Evolutionary conservation across 2,797 vertebrate genomes (phyloP).

Genomic region (Cirrhinus mrigala): DNA sequence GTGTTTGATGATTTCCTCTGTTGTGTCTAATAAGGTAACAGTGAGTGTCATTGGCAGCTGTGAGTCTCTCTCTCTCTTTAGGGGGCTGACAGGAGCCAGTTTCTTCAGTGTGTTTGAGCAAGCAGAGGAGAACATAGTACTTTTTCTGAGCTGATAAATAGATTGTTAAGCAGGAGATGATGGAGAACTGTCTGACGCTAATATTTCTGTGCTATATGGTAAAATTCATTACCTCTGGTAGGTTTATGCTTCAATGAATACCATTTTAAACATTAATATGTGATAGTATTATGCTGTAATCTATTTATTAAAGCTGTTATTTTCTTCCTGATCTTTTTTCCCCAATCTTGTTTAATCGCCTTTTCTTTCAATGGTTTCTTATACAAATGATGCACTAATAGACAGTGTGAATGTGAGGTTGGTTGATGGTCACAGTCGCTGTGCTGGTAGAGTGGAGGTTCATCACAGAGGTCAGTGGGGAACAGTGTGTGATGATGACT

Average conservation of each 20-base stretch:
- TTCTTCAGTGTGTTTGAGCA: not conserved
- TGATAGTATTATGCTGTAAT: too few species aligned
- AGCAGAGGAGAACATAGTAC: not conserved
- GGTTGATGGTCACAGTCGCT: too few species aligned
- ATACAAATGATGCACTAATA: not conserved
- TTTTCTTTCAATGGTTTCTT: not conserved
- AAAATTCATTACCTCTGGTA: too few species aligned
- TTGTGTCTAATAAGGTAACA: not conserved
- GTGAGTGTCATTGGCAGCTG: not conserved
- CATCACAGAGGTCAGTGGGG: too few species aligned
- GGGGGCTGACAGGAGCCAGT: not conserved
- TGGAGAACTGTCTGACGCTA: not conserved
- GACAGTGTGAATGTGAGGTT: too few species aligned
- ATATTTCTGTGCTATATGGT: too few species aligned
- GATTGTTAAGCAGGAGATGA: not conserved
- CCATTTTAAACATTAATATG: not conserved
- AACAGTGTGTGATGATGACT: too few species aligned
- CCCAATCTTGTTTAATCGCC: too few species aligned
- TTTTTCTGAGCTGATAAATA: not conserved
- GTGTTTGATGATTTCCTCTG: constrained; percentile 36
- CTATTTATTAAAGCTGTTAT: too few species aligned
- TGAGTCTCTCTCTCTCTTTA: not conserved
- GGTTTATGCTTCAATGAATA: too few species aligned
- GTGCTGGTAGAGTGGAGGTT: too few species aligned
- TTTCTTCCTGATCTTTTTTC: not conserved